phyloP scores from a whole-genome alignment of 2,888 invertebrate genomes.

The Drepanosiphum platanoidis region DNA sequence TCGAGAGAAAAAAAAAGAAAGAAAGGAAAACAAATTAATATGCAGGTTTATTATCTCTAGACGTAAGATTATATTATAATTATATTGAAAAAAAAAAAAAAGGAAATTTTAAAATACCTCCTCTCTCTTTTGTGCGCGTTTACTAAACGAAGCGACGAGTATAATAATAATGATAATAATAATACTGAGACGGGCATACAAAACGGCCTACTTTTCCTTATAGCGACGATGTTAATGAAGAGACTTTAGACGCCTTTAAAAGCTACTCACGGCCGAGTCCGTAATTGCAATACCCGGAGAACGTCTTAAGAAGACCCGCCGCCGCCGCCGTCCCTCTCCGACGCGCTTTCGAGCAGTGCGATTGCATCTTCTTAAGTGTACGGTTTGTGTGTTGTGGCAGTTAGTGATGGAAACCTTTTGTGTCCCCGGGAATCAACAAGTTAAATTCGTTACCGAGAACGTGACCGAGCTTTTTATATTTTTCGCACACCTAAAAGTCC shows the following conservation, averaged over 20 bases:
- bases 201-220: neutral
- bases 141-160: neutral
- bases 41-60: neutral
- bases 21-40: neutral
- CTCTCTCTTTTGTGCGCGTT: neutral
- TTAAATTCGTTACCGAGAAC: neutral
- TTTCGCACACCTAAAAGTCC: neutral
- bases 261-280: neutral
- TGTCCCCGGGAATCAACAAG: constrained; percentile 22
- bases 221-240: constrained; percentile 25
- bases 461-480: neutral
- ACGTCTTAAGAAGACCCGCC: constrained; percentile 30
- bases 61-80: neutral
- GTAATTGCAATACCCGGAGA: constrained; percentile 11
- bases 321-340: no score
- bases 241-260: constrained; percentile 18
- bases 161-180: no score
- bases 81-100: neutral
- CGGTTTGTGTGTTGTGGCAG: neutral
- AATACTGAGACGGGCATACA: neutral
- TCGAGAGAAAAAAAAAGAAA: no score
- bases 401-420: constrained; percentile 3
- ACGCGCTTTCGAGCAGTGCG: neutral
- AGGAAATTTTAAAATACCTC: no score
- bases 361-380: constrained; percentile 44